phyloP scores from a whole-genome alignment of 1,140 invertebrate genomes.

The Macrotrachela quadricornifera region DNA sequence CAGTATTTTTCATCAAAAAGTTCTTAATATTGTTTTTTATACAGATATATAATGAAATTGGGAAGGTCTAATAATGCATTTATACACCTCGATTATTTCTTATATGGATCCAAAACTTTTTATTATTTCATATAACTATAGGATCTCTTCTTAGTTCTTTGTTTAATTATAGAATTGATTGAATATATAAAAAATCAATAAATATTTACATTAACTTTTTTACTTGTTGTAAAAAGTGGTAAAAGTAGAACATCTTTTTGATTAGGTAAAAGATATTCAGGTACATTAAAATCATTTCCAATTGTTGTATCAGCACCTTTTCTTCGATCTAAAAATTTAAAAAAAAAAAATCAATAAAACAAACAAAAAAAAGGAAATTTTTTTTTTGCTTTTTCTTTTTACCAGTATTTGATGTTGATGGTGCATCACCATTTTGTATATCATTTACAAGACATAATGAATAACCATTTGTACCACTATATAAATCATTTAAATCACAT shows the following conservation, averaged over 20 bases:
- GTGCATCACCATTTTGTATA: conserved; percentile 65
- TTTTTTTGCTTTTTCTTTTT: too few species aligned
- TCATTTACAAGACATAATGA: conserved; percentile 83
- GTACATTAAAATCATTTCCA: conserved; percentile 77
- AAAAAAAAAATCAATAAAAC: background rate
- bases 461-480: conserved; percentile 77
- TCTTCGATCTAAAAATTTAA: conserved; percentile 50
- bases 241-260: conserved; percentile 60
- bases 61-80: too few species aligned
- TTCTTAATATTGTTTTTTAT: too few species aligned
- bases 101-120: too few species aligned
- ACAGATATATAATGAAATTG: too few species aligned
- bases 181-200: too few species aligned
- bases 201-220: conserved; percentile 46
- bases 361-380: background rate
- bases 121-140: background rate
- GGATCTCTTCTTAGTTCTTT: too few species aligned
- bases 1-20: background rate
- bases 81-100: too few species aligned
- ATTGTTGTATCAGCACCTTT: conserved; percentile 36
- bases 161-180: too few species aligned
- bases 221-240: conserved; percentile 64
- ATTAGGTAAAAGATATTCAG: conserved; percentile 80
- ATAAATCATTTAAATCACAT: conserved; percentile 71
- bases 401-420: conserved; percentile 7